Evolutionary conservation across 2,888 invertebrate genomes (phyloP).

Genomic region (Nephrocerus scutellatus): DNA sequence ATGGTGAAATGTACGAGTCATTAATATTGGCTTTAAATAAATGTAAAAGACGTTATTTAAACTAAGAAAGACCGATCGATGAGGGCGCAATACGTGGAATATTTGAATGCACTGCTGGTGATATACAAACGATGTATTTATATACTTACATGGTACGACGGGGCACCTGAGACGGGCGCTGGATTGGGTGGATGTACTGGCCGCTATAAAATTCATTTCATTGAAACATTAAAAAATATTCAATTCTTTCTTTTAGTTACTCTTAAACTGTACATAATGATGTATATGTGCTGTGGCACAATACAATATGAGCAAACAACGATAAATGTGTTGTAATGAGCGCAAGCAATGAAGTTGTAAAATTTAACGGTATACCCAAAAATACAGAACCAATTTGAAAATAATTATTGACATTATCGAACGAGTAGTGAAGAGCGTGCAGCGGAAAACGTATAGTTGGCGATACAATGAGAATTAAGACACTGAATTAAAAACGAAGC

Average conservation of each 20-base stretch:
- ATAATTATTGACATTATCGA: too few relatives aligned
- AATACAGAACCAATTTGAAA: too few relatives aligned
- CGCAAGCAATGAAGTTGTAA: too few relatives aligned
- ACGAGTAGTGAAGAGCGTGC: background rate
- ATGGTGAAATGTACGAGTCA: background rate
- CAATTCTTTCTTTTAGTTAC: too few relatives aligned
- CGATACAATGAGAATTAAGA: background rate
- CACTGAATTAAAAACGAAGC: background rate
- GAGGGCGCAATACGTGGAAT: background rate
- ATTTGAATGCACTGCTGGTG: background rate
- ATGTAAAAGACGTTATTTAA: background rate
- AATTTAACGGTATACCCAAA: too few relatives aligned
- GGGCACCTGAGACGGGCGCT: constrained; percentile 42
- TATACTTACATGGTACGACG: constrained; percentile 47
- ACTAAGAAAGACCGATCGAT: background rate
- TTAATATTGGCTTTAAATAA: background rate
- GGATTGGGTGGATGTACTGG: constrained; percentile 40
- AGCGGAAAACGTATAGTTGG: background rate
- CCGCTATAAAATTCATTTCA: constrained; percentile 37
- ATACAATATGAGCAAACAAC: too few relatives aligned
- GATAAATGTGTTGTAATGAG: too few relatives aligned
- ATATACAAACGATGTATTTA: background rate
- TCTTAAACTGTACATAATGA: too few relatives aligned
- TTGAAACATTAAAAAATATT: too few relatives aligned
- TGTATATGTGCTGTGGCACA: too few relatives aligned